Percentiles rank a stretch among this genome's conserved stretches.
Evolutionary conservation across 1,140 invertebrate species (phyloP).

Genomic region (Dendrolimus punctatus): DNA sequence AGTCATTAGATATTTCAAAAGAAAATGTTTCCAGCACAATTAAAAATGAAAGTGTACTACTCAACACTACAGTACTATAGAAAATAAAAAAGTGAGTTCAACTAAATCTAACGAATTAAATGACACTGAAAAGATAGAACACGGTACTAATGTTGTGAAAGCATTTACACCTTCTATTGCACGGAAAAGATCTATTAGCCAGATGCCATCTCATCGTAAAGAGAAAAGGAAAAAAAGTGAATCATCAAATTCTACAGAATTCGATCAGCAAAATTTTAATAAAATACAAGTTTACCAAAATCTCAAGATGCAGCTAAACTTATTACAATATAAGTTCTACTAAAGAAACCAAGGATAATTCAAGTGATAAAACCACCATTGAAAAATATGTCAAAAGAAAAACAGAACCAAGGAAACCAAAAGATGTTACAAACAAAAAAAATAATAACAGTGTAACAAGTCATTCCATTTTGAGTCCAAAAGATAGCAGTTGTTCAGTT

Average conservation of each 20-base stretch:
- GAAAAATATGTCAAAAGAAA: slow-evolving; percentile 59
- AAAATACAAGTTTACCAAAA: slow-evolving; percentile 26
- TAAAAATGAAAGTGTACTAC: not conserved
- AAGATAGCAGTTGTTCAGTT: slow-evolving; percentile 25
- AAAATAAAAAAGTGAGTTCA: slow-evolving; percentile 7
- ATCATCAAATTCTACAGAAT: slow-evolving; percentile 10
- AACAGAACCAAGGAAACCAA: slow-evolving; percentile 31
- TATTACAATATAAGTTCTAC: slow-evolving; percentile 12
- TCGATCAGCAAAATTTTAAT: slow-evolving; percentile 32
- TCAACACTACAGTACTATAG: not conserved
- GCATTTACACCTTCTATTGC: slow-evolving; percentile 23
- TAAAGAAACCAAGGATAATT: slow-evolving; percentile 25
- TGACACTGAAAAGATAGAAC: slow-evolving; percentile 20
- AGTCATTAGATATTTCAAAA: slow-evolving; percentile 1
- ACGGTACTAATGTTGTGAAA: slow-evolving; percentile 15
- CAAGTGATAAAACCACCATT: slow-evolving; percentile 33
- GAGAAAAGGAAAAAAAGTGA: slow-evolving; percentile 60
- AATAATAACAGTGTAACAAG: slow-evolving; percentile 31
- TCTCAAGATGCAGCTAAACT: slow-evolving; percentile 25
- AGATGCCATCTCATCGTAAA: slow-evolving; percentile 57
- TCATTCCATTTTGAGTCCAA: slow-evolving; percentile 38
- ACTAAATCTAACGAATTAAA: slow-evolving; percentile 12
- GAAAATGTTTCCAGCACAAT: slow-evolving; percentile 1
- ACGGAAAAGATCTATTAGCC: slow-evolving; percentile 52
- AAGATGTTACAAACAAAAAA: slow-evolving; percentile 12